Base-by-base conservation (phyloP, 2,888 invertebrate species). In the Axea sp. region DNA sequence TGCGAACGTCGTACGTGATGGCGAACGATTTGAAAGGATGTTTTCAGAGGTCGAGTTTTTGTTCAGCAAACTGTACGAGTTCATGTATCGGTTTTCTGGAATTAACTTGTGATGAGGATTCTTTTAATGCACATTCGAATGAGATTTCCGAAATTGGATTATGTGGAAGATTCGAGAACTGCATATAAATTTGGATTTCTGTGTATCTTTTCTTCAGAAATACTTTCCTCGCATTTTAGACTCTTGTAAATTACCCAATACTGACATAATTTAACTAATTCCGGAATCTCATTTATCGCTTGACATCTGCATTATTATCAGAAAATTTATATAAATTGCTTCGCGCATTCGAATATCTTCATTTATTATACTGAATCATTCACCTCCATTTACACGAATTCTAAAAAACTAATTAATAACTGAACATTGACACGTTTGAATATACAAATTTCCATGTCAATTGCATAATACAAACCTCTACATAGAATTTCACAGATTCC, bases 71-170 rank as follows among this genome's bases (percentile, higher is more conserved):
- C 35, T 9, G 37, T 39, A 28, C 37, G 24, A 31, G 22, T 35
- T 49, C 49, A 41, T 51, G 51, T 68, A 68, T 68, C 35, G 68
- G 59, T 59, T 68, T 68, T 68, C 49, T 41, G 39, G 33, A 39
- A 67, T 57, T 57, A 47, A 47, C 45, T 65, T 37, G 55, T 37
- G 30, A 55, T 45, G 22, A 30, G 65, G 45, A 53, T 57, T 55
- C 55, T 55, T 51, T 65, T 65, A 55, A 65, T 55, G 65, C 14
- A 26, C 26, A 9, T 47, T 7, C 41, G 14, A 43, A 53, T 64
- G 43, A 30, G 43, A 33, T 53, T 28, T 7, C 31, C 26, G 43
- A 53, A 64, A 53, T 64, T 53, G 53, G 53, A 64, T 64, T 64
- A 62, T 41, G 11, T 15, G 31, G 33, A 41, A 11, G 31, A 47